Conservation (phyloP, 2,797 vertebrate species). For the Bovichtus variegatus region DNA sequence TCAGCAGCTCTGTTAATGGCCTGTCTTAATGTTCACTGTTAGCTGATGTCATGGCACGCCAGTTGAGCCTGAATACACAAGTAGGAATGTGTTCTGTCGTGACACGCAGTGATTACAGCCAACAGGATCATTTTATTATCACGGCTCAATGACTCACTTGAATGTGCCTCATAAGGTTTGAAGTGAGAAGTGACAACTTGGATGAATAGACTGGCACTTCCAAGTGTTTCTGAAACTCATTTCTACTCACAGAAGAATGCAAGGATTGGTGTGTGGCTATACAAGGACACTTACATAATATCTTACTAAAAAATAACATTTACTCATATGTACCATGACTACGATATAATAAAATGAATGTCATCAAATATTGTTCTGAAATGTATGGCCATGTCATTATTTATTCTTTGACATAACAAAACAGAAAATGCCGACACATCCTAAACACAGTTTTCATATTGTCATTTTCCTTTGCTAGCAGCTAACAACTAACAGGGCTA, state of each 20-base stretch:
- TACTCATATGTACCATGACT: background rate
- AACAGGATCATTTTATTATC: constrained; percentile 65
- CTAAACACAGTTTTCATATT: too few species aligned
- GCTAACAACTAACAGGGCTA: background rate
- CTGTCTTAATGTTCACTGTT: constrained; percentile 75
- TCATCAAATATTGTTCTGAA: background rate
- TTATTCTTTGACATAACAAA: background rate
- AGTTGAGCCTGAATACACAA: constrained; percentile 70
- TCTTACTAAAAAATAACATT: background rate
- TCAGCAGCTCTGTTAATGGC: constrained; percentile 85
- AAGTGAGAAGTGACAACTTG: constrained; percentile 41
- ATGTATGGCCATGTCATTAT: background rate
- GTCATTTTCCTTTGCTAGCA: background rate
- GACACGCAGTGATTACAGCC: constrained; percentile 69
- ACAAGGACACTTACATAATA: background rate
- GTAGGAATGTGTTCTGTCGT: constrained; percentile 78
- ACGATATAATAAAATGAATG: too few species aligned
- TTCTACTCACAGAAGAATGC: background rate
- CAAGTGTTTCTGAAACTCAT: constrained; percentile 1
- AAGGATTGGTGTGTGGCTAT: background rate
- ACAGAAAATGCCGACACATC: background rate
- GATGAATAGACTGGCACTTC: constrained; percentile 5
- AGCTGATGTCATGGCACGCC: constrained; percentile 81
- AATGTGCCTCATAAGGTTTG: constrained; percentile 36
- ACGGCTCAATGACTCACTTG: constrained; percentile 58